Conservation (phyloP, 2,113 vertebrate species). For the Sander lucioperca region DNA sequence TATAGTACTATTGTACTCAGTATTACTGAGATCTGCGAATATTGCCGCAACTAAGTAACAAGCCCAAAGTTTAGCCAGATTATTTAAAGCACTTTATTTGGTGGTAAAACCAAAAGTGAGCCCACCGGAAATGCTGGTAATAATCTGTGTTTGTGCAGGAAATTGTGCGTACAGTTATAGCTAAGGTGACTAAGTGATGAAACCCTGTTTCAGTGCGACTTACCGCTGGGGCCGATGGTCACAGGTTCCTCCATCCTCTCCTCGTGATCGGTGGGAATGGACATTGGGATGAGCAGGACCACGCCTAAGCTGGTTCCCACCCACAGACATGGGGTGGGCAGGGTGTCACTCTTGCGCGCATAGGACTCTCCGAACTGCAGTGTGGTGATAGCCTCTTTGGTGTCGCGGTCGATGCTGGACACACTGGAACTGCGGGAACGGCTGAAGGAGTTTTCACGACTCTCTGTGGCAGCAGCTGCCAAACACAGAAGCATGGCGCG, state of each 20-base stretch:
- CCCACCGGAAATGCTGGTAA: background rate
- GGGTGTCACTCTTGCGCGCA: slow-evolving; percentile 88
- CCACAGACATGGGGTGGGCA: slow-evolving; percentile 93
- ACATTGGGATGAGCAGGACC: slow-evolving; percentile 92
- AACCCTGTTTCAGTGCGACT: slow-evolving; percentile 62
- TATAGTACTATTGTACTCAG: background rate
- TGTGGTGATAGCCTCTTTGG: slow-evolving; percentile 95
- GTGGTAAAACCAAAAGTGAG: background rate
- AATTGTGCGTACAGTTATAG: too few species aligned
- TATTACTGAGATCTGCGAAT: background rate
- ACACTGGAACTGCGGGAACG: slow-evolving; percentile 98
- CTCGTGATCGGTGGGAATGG: slow-evolving; percentile 90
- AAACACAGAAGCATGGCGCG: slow-evolving; percentile 5
- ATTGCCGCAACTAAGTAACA: background rate
- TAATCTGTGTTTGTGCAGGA: background rate
- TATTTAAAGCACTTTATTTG: background rate
- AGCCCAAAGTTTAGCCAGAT: background rate
- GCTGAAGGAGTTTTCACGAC: slow-evolving; percentile 95
- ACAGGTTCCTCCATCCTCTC: slow-evolving; percentile 91
- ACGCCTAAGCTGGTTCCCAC: slow-evolving; percentile 96
- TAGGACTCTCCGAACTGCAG: slow-evolving; percentile 95
- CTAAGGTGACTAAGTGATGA: background rate
- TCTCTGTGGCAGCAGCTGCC: slow-evolving; percentile 84
- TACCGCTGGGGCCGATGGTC: slow-evolving; percentile 91
- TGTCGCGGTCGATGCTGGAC: slow-evolving; percentile 97